These are phyloP conservation scores for Henricia sp. DNA, from an alignment of 53 echinoderm and acorn worm genomes.

Conservation along the genomic window DNA sequence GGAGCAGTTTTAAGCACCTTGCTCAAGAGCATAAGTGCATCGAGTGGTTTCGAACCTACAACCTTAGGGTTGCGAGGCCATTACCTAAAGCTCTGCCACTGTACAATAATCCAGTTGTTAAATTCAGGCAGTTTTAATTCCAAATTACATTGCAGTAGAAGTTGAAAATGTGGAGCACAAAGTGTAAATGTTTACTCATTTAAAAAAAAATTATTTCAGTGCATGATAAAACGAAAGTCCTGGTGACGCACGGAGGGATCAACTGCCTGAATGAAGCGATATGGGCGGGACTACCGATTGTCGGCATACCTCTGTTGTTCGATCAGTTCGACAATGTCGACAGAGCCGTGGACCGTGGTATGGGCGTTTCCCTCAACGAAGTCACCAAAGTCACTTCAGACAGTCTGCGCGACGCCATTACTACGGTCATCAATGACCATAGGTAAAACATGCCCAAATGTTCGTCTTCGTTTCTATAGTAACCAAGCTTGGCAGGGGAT, in stretches of 20 bases:
- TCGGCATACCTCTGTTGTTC: constrained; percentile 10
- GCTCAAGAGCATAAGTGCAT: too few species aligned
- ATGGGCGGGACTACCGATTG: constrained; percentile 22
- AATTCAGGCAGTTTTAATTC: background rate
- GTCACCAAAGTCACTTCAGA: constrained; percentile 17
- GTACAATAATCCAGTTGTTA: too few species aligned
- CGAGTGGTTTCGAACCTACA: too few species aligned
- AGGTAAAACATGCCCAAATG: background rate
- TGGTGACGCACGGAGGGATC: constrained; percentile 13
- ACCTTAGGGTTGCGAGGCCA: too few species aligned
- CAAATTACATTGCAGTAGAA: background rate
- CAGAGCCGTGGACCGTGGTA: background rate
- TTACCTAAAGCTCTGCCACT: too few species aligned
- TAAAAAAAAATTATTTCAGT: too few species aligned
- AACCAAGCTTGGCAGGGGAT: too few species aligned
- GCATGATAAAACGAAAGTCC: constrained; percentile 6
- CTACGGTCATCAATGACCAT: background rate
- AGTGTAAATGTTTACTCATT: background rate
- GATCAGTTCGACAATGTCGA: constrained; percentile 33
- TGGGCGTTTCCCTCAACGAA: background rate
- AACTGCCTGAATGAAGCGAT: constrained; percentile 14
- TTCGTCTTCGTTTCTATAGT: background rate
- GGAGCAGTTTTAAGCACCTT: too few species aligned
- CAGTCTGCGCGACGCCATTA: constrained; percentile 13
- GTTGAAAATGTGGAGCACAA: background rate